Conservation (phyloP, 2,888 invertebrate species). For the Drosophila cyrtoloma region DNA sequence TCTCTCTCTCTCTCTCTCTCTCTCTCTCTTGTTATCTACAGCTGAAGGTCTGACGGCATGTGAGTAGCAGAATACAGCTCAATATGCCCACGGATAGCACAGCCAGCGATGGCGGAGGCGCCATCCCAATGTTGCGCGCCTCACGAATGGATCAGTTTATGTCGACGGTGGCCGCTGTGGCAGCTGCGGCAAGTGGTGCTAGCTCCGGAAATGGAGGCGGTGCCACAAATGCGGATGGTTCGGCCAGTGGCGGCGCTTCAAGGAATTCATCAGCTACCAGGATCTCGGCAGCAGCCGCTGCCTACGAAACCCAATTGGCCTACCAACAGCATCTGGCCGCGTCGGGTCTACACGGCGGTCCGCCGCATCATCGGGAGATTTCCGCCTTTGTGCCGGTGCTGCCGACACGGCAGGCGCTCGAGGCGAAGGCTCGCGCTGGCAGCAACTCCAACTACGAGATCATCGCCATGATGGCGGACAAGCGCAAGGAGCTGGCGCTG, state of each 20-base stretch:
- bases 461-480: constrained; percentile 96
- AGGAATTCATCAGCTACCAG: constrained; percentile 84
- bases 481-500: constrained; percentile 92
- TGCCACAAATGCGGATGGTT: constrained; percentile 42
- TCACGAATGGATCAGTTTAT: constrained; percentile 88
- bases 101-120: constrained; percentile 72
- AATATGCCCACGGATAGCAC: constrained; percentile 83
- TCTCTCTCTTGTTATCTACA: constrained; percentile 15
- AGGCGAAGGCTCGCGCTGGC: constrained; percentile 87
- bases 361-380: constrained; percentile 89
- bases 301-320: constrained; percentile 88
- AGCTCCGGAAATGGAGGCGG: constrained; percentile 81
- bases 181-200: constrained; percentile 63
- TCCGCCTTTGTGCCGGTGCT: constrained; percentile 96
- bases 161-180: constrained; percentile 84
- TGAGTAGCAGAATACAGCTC: constrained; percentile 48
- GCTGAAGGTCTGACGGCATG: constrained; percentile 71
- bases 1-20: neutral
- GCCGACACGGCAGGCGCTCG: constrained; percentile 90
- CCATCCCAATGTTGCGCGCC: constrained; percentile 83
- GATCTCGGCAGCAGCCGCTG: constrained; percentile 78
- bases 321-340: constrained; percentile 89
- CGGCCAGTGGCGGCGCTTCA: constrained; percentile 73
- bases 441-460: constrained; percentile 90
- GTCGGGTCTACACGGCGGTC: constrained; percentile 76